Base-by-base conservation (phyloP, 2,113 vertebrate genomes). In the Circaetus gallicus region DNA sequence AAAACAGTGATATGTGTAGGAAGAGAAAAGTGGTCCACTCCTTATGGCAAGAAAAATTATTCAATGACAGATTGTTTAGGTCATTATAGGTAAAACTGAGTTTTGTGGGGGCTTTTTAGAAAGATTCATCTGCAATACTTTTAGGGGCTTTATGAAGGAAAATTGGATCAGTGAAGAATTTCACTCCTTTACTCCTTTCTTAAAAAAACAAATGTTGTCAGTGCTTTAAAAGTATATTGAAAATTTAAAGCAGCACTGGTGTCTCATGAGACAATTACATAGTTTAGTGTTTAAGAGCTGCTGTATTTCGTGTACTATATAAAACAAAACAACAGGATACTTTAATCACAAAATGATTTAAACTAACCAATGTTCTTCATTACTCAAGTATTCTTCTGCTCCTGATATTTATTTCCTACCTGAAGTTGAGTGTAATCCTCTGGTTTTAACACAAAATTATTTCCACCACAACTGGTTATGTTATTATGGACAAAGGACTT, bases 291-390 rank as follows among this genome's bases (percentile, higher is more conserved):
- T 52, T 66, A 63, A 76, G 22, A 85, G 11, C 10, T 91, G 13
- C 25, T 79, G 9, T 25, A 24, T 73, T 86, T 77, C 55, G 38
- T 58, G 26, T 59, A 42, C 14, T 43, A 47, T 26, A n/a, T 47
- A 63, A 32, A 62, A 59, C 4, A 67, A 91, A 90, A 20, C 3
- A 28, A 11, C n/a, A 42, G 12, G 5, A 42, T 65, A 24, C 34
- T 94, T 96, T 84, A 77, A 76, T 67, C 32, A 40, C 18, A 22
- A 86, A 96, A 90, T 95, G 84, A 87, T 69, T 96, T 94, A 53
- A 91, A 86, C 52, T 81, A 90, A 95, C 63, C 36, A 67, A 77
- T 16, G 12, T 70, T 79, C 89, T 95, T 90, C 50, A 55, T 94
- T 94, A 78, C 34, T 85, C 45, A 82, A 50, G 40, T 82, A 22